These are phyloP conservation scores for Matsumurasca onukii DNA, from an alignment of 1,140 invertebrate species.

Conservation along the genomic window DNA sequence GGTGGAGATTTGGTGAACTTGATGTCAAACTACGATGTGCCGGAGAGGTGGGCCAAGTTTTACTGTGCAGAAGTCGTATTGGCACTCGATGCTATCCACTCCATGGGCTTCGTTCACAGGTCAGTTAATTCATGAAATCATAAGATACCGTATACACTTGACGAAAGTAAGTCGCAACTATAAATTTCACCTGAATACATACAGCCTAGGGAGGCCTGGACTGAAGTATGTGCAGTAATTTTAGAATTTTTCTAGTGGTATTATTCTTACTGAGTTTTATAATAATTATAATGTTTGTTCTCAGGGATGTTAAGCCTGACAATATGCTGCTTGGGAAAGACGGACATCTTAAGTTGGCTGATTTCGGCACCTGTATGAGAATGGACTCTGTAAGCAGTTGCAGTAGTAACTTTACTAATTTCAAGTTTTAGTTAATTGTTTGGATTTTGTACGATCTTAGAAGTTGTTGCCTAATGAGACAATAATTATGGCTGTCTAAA, in stretches of 20 bases:
- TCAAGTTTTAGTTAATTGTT: too few relatives aligned
- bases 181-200: neutral
- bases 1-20: conserved; percentile 98
- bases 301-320: conserved; percentile 96
- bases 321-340: conserved; percentile 95
- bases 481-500: too few relatives aligned
- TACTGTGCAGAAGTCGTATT: conserved; percentile 99
- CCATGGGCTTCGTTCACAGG: conserved; percentile 98
- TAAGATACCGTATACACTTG: neutral
- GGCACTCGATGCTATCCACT: conserved; percentile 96
- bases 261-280: too few relatives aligned
- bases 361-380: conserved; percentile 99
- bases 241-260: too few relatives aligned
- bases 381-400: conserved; percentile 76
- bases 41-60: conserved; percentile 99
- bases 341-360: conserved; percentile 96
- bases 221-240: neutral
- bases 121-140: conserved; percentile 46
- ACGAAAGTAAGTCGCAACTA: neutral
- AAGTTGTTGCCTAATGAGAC: too few relatives aligned
- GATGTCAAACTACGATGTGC: conserved; percentile 98
- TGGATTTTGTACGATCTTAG: too few relatives aligned
- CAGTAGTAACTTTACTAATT: too few relatives aligned
- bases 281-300: conserved; percentile 40
- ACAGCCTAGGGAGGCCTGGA: too few relatives aligned